Evolutionary conservation across 2,888 invertebrate genomes (phyloP), one percentile per base, ranked within the genome.

Genomic region (Drosophila eohydei): DNA sequence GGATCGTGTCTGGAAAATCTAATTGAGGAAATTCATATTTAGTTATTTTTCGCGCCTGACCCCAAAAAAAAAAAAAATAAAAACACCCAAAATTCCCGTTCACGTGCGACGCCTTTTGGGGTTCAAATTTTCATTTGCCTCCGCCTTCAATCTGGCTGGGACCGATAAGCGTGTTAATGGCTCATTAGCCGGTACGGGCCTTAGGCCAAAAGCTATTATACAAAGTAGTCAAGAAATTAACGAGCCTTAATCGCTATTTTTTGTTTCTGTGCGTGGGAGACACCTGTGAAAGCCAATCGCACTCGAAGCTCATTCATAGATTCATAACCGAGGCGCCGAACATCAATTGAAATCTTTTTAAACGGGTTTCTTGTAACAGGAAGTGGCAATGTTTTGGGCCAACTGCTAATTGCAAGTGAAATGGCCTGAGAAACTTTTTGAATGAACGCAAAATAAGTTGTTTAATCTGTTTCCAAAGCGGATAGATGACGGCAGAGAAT

Each of bases 161-260:
- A 21, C 48, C 58, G 88, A 88, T 88, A 88, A 82, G 88, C 84
- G 86, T 89, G 84, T 82, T 88, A 85, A 85, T 81, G 66, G 85
- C 88, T 89, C 88, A 85, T 85, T 85, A 89, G 86, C 64, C 41
- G 48, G 12, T 61, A 11, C 54, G 50, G 60, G 64, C 44, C 54
- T 46, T 28, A 46, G 69, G 63, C 69, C 70, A 72, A 64, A 74
- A 71, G 71, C 71, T 67, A 83, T 80, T 80, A 83, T 64, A 46
- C 43, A 55, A 87, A 88, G 78, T 72, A 66, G 65, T 54, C 50
- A 56, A 67, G 73, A 68, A 59, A 60, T 71, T 63, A 68, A 62
- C 69, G 62, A 76, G 71, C 38, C 63, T 58, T 58, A 26, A 30
- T 41, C 57, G 14, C 14, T 16, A 16, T 7, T 26, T 28, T 36